Percentiles rank a stretch among this genome's conserved stretches.
Evolutionary conservation across 2,797 vertebrate species (phyloP).

Genomic region (Arnoldichthys spilopterus): DNA sequence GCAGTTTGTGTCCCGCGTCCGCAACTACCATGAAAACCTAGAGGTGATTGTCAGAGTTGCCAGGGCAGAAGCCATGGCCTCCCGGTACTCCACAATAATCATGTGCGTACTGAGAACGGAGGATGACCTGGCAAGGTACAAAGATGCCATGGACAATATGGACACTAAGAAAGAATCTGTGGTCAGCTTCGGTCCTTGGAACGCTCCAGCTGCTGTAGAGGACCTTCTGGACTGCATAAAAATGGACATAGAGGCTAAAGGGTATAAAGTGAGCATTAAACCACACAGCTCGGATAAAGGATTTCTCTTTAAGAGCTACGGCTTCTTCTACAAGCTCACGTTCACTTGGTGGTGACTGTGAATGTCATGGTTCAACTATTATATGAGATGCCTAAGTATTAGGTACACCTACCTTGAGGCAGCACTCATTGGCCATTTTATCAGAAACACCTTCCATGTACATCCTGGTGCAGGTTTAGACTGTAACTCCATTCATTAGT

Average conservation of each 20-base stretch:
- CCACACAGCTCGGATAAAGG: conserved; percentile 73
- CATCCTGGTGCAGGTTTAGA: no score
- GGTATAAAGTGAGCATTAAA: conserved; percentile 80
- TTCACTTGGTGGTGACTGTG: conserved; percentile 91
- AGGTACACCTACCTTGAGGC: background rate
- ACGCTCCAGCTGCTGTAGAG: conserved; percentile 66
- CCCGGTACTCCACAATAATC: conserved; percentile 79
- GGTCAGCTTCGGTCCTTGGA: conserved; percentile 94
- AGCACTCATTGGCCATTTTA: no score
- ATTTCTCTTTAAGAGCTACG: conserved; percentile 78
- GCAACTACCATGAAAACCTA: conserved; percentile 89
- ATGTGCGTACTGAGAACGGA: conserved; percentile 83
- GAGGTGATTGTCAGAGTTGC: conserved; percentile 91
- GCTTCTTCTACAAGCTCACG: conserved; percentile 83
- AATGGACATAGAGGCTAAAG: conserved; percentile 84
- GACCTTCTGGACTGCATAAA: conserved; percentile 89
- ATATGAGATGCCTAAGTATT: background rate
- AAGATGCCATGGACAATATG: conserved; percentile 76
- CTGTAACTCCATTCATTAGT: no score
- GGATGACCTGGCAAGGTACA: conserved; percentile 76
- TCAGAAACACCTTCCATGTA: no score
- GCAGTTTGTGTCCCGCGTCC: conserved; percentile 88
- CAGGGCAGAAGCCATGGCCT: conserved; percentile 85
- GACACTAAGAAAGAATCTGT: conserved; percentile 83
- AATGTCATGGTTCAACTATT: no score